These are phyloP conservation scores for Takifugu flavidus DNA, from an alignment of 2,113 vertebrate species.

Conservation along the genomic window DNA sequence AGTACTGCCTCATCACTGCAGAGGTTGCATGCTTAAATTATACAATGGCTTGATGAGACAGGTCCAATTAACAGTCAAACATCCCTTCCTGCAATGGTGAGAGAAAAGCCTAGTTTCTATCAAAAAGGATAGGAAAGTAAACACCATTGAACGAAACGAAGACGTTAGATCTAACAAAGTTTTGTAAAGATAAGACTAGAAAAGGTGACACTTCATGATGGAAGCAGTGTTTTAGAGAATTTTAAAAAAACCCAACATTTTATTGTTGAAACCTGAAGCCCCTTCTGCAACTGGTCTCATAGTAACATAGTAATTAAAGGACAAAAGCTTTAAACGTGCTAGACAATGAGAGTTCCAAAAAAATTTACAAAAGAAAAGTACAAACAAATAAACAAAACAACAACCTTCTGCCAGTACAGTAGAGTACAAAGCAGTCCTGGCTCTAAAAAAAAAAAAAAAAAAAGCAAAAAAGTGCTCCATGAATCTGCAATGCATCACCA, in stretches of 20 bases:
- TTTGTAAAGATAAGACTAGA: not conserved
- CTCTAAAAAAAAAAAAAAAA: constrained; percentile 4
- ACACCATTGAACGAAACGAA: constrained; percentile 2
- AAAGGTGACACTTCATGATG: no score
- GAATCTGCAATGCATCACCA: constrained; percentile 2
- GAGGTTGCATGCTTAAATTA: not conserved
- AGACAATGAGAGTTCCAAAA: constrained; percentile 3
- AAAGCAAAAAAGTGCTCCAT: constrained; percentile 37
- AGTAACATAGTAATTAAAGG: not conserved
- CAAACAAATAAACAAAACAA: constrained; percentile 2
- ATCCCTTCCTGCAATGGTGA: constrained; percentile 9
- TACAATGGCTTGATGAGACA: not conserved
- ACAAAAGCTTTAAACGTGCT: constrained; percentile 5
- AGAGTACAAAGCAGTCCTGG: not conserved
- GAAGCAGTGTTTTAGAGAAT: not conserved
- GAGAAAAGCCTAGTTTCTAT: constrained; percentile 37
- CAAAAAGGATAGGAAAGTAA: not conserved
- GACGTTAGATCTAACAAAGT: not conserved
- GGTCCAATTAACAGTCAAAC: constrained; percentile 43
- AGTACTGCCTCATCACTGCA: no score
- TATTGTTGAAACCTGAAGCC: constrained; percentile 1
- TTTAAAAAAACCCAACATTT: constrained; percentile 2
- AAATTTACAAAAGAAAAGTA: constrained; percentile 18
- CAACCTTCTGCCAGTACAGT: not conserved
- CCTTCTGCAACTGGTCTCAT: not conserved